Conservation (phyloP, 2,797 vertebrate species). For the Forpus xanthops region DNA sequence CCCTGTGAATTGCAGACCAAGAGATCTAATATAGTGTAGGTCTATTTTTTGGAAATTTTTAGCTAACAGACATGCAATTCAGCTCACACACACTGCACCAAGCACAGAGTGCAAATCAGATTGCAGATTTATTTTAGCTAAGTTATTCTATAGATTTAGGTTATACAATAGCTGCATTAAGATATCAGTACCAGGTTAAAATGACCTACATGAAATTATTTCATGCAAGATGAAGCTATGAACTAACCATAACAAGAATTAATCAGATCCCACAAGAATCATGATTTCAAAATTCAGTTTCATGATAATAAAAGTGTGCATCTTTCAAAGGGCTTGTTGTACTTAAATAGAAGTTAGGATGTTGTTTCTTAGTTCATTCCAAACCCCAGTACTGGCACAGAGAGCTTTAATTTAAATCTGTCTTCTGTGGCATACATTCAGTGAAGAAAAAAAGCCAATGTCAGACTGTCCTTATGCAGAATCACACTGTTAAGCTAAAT, state of each 20-base stretch:
- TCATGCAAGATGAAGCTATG: not conserved
- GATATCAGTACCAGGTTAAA: not conserved
- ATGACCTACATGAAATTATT: not conserved
- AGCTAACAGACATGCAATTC: not conserved
- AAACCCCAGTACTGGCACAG: not conserved
- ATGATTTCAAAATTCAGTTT: not conserved
- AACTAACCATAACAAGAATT: not conserved
- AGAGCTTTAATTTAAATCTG: not conserved
- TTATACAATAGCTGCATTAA: not conserved
- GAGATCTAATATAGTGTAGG: not conserved
- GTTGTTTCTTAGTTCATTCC: not conserved
- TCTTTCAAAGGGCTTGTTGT: not conserved
- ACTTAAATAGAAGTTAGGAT: not conserved
- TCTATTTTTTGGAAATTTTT: not conserved
- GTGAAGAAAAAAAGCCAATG: not conserved
- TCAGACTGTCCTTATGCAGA: constrained; percentile 1
- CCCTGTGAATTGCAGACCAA: not conserved
- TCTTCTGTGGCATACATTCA: not conserved
- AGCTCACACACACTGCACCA: not conserved
- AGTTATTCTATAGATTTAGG: not conserved
- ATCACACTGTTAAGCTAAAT: not conserved
- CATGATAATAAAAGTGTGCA: not conserved
- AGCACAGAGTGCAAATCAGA: not conserved
- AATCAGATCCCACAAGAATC: not conserved
- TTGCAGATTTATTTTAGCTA: not conserved